These are phyloP conservation scores for Myotis pilosus DNA, from an alignment of 2,797 vertebrate genomes.

Conservation along the genomic window DNA sequence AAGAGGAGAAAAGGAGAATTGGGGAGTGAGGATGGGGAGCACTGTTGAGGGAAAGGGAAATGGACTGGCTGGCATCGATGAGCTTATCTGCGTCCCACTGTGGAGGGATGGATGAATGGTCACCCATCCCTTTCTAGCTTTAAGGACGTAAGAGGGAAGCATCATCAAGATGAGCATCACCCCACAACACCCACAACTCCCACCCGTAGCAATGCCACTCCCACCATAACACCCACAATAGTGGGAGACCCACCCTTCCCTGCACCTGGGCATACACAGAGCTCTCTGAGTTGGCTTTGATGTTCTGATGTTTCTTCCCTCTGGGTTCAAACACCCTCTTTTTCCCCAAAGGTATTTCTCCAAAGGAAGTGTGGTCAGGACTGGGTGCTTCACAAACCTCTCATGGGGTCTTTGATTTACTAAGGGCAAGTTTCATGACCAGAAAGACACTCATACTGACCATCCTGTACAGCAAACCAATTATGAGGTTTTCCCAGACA, in stretches of 20 bases:
- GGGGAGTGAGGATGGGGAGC: not conserved
- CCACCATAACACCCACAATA: no score
- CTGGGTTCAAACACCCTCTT: not conserved
- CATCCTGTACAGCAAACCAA: not conserved
- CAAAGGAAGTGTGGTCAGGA: not conserved
- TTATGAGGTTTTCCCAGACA: not conserved
- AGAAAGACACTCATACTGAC: not conserved
- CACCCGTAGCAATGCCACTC: not conserved
- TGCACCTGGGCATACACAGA: not conserved
- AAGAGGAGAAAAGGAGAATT: not conserved
- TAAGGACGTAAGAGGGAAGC: not conserved
- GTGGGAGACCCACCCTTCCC: no score
- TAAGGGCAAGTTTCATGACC: not conserved
- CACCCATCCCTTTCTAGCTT: not conserved
- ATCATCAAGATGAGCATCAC: not conserved
- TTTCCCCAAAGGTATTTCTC: not conserved
- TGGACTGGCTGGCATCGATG: not conserved
- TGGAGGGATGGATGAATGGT: not conserved
- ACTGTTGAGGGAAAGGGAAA: not conserved
- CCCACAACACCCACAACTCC: accelerated
- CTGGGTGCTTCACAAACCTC: not conserved
- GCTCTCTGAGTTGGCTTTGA: not conserved
- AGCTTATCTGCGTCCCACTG: not conserved
- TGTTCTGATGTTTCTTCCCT: not conserved
- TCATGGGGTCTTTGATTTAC: not conserved